Percentiles rank a stretch among this genome's conserved stretches.
Evolutionary conservation across 2,797 vertebrate genomes (phyloP).

Genomic region (Eleutherodactylus coqui): DNA sequence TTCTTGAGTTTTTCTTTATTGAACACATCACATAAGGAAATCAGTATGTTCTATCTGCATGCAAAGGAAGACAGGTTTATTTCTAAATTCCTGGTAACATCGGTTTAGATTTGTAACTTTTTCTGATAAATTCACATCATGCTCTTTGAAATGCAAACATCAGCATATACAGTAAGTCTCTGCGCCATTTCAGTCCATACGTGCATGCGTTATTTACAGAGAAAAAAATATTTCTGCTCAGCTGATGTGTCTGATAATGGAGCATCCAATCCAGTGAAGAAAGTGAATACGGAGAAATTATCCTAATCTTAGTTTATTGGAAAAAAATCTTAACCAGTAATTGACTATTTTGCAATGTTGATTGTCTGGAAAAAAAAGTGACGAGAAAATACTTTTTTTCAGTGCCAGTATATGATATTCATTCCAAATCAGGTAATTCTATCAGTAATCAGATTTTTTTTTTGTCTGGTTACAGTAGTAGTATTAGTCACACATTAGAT

Average conservation of each 20-base stretch:
- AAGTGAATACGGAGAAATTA: conserved; percentile 29
- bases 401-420: not conserved
- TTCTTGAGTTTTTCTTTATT: conserved; percentile 75
- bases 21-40: conserved; percentile 71
- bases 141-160: conserved; percentile 85
- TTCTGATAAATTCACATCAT: conserved; percentile 84
- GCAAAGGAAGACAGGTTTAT: conserved; percentile 71
- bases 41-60: conserved; percentile 72
- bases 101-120: conserved; percentile 61
- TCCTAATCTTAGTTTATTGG: not conserved
- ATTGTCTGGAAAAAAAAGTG: conserved; percentile 40
- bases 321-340: conserved; percentile 28
- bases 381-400: not conserved
- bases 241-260: conserved; percentile 56
- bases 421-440: not conserved
- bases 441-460: not conserved
- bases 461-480: not conserved
- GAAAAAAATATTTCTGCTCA: conserved; percentile 44
- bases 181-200: conserved; percentile 68
- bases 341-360: conserved; percentile 23
- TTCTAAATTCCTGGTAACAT: conserved; percentile 65
- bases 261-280: conserved; percentile 23
- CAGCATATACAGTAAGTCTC: conserved; percentile 70
- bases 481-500: not conserved
- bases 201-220: conserved; percentile 89